A percentile compares a stretch with the other conserved stretches of the same genome.
Evolutionary conservation across 2,797 vertebrate genomes (phyloP).

Genomic region (Crocidura indochinensis): DNA sequence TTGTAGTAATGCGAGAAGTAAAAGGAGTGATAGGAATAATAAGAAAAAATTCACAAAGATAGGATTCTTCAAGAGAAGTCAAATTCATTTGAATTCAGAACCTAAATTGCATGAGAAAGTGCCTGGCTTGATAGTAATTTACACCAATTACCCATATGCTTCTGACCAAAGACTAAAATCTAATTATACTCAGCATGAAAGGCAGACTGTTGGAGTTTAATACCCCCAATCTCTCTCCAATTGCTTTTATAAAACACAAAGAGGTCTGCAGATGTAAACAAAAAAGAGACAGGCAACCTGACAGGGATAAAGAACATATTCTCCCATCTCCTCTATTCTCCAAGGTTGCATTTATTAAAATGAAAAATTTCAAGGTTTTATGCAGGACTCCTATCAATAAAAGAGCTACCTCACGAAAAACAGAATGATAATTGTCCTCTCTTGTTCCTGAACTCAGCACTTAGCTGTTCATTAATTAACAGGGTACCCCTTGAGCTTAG

Average conservation of each 20-base stretch:
- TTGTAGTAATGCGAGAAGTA: no score
- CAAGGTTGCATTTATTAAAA: conserved; percentile 87
- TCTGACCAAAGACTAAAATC: conserved; percentile 55
- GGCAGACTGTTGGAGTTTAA: conserved; percentile 63
- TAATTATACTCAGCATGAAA: conserved; percentile 73
- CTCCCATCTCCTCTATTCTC: conserved; percentile 81
- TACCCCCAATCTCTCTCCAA: conserved; percentile 67
- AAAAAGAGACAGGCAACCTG: not conserved
- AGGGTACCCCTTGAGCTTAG: not conserved
- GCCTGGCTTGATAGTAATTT: conserved; percentile 26
- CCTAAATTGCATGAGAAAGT: conserved; percentile 37
- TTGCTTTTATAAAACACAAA: conserved; percentile 74
- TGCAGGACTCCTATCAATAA: not conserved
- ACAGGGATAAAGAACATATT: conserved; percentile 81
- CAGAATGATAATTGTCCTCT: not conserved
- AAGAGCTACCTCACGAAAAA: not conserved
- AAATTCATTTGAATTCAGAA: conserved; percentile 43
- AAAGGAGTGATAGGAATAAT: not conserved
- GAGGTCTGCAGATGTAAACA: conserved; percentile 56
- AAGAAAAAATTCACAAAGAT: accelerated
- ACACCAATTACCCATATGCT: conserved; percentile 41
- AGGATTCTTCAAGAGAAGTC: not conserved
- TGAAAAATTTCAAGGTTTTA: conserved; percentile 84
- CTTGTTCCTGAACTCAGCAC: conserved; percentile 70
- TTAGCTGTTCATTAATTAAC: not conserved